Evolutionary conservation across 2,888 invertebrate genomes (phyloP), one percentile per base, ranked within the genome.

Genomic region (Caenorhabditis sp.): DNA sequence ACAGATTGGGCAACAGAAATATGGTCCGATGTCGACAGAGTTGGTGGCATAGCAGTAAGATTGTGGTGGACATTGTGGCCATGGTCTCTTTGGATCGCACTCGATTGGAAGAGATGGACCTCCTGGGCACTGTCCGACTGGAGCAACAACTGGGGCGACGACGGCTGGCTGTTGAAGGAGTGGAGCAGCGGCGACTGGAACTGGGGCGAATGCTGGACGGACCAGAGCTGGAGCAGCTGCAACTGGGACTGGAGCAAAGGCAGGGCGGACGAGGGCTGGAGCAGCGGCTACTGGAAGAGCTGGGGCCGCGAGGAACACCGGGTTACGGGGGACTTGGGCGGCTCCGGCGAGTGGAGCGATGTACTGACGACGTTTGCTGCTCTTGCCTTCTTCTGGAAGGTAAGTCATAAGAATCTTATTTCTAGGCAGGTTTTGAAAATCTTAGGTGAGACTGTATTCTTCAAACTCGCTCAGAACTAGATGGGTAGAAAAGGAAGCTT

Each of bases 61-160:
- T 81, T 92, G 91, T 54, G 92, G 92, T 35, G 92, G 92, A 82
- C 92, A 92, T 81, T 91, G 90, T 49, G 92, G 92, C 92, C 92
- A 92, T 49, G 92, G 92, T 31, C 91, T 82, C 86, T 92, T 92
- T 44, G 92, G 90, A 84, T 92, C 92, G 74, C 92, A 92, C 58
- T 92, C 92, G 61, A 91, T 89, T 22, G 89, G 90, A 51, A 91
- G 88, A 10, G 90, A 89, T 41, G 91, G 90, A 41, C 91, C 91
- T 66, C 90, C 90, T 28, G 90, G 90, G 79, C 90, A 90, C 72
- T 90, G 90, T 82, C 90, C 90, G 58, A 90, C 89, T 69, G 90
- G 90, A 19, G 89, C 89, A 22, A 89, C 90, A 58, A 90, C 85
- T 41, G 90, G 89, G 44, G 89, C 86, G 26, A 85, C 79, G 10